Evolutionary conservation across 2,888 invertebrate genomes (phyloP).

Genomic region (Pinctada fucata): DNA sequence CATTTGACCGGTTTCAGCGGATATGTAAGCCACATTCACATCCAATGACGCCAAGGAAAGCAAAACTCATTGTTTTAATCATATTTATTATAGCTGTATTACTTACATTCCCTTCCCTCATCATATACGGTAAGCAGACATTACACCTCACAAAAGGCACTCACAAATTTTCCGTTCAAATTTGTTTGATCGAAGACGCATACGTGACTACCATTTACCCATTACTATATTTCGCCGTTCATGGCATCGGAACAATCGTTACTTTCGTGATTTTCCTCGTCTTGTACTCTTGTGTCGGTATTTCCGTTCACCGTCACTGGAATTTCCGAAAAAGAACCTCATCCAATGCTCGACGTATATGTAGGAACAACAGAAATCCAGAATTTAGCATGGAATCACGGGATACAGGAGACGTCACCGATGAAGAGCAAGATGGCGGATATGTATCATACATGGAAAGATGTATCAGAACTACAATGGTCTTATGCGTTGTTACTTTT

Average conservation of each 20-base stretch:
- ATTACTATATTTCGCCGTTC: constrained; percentile 44
- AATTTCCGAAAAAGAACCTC: constrained; percentile 35
- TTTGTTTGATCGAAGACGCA: constrained; percentile 48
- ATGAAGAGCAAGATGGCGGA: neutral
- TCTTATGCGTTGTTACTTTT: constrained; percentile 63
- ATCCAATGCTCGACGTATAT: neutral
- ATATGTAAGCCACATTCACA: constrained; percentile 55
- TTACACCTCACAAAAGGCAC: constrained; percentile 12
- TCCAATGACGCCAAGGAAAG: constrained; percentile 50
- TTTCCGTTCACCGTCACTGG: constrained; percentile 49
- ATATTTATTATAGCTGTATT: constrained; percentile 48
- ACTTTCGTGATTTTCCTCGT: constrained; percentile 47
- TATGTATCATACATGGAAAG: constrained; percentile 26
- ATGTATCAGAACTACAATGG: constrained; percentile 57
- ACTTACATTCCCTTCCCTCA: constrained; percentile 56
- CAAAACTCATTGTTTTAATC: constrained; percentile 51
- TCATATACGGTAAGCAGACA: constrained; percentile 59
- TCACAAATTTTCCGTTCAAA: constrained; percentile 18
- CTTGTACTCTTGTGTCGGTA: constrained; percentile 51
- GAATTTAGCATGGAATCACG: neutral
- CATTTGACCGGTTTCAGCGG: constrained; percentile 56
- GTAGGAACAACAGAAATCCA: neutral
- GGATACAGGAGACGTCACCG: neutral
- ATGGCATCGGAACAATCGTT: constrained; percentile 45
- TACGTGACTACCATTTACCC: constrained; percentile 47